These are phyloP conservation scores for Pentamera pediparva DNA, from an alignment of 53 echinoderm and acorn worm genomes.

Conservation along the genomic window DNA sequence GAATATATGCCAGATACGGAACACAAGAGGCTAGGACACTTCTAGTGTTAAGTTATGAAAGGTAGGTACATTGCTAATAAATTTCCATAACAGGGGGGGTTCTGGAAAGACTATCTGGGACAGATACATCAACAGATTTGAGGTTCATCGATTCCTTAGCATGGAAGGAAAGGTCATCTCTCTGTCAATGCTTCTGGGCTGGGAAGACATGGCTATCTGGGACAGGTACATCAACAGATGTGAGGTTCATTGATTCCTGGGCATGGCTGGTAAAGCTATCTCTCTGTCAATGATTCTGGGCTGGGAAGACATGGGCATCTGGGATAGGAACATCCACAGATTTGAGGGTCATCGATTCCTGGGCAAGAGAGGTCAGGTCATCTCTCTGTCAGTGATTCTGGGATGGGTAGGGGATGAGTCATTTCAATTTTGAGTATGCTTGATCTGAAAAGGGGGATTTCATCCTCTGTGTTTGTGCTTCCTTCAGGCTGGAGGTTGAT, in stretches of 20 bases:
- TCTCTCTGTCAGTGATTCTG: no score
- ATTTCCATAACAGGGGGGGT: no score
- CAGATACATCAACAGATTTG: slow-evolving; percentile 37
- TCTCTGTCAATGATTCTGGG: no score
- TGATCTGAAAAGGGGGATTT: no score
- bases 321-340: slow-evolving; percentile 58
- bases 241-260: slow-evolving; percentile 67
- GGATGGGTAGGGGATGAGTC: no score
- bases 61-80: no score
- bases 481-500: no score
- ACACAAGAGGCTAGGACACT: no score
- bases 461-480: no score
- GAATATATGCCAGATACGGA: no score
- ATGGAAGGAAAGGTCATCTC: slow-evolving; percentile 47
- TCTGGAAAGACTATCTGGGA: slow-evolving; percentile 86
- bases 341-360: slow-evolving; percentile 66
- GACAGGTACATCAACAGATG: slow-evolving; percentile 58
- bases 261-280: slow-evolving; percentile 76
- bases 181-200: slow-evolving; percentile 54
- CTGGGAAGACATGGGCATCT: slow-evolving; percentile 68
- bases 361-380: slow-evolving; percentile 62
- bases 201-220: slow-evolving; percentile 84
- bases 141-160: not conserved
- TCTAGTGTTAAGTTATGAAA: no score
- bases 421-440: no score